Evolutionary conservation across 2,113 vertebrate species (phyloP).

Genomic region (Lipophrys pholis): DNA sequence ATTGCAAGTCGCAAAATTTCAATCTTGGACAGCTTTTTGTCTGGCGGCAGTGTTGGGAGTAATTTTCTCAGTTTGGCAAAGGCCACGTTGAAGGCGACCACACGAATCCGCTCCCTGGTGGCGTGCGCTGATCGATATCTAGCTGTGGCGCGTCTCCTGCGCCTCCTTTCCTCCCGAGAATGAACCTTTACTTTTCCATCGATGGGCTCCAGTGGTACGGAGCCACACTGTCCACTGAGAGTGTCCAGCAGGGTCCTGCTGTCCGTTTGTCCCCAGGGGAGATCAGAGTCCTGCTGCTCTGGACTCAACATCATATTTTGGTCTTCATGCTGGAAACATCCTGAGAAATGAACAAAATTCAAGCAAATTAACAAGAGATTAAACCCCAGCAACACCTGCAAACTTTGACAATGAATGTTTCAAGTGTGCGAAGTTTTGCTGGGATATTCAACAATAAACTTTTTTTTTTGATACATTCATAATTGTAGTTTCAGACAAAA

Average conservation of each 20-base stretch:
- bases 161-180: slow-evolving; percentile 87
- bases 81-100: slow-evolving; percentile 85
- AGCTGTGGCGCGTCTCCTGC: slow-evolving; percentile 75
- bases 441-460: too few relatives aligned
- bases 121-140: slow-evolving; percentile 80
- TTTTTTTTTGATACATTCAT: too few relatives aligned
- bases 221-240: slow-evolving; percentile 76
- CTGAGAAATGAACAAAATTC: neutral
- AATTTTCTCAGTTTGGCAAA: slow-evolving; percentile 84
- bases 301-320: slow-evolving; percentile 88
- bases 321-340: neutral
- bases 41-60: slow-evolving; percentile 85
- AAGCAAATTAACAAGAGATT: too few relatives aligned
- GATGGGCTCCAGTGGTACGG: slow-evolving; percentile 76
- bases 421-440: too few relatives aligned
- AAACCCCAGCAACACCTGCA: too few relatives aligned
- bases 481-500: too few relatives aligned
- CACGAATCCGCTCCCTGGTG: slow-evolving; percentile 81
- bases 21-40: slow-evolving; percentile 87
- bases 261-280: slow-evolving; percentile 85
- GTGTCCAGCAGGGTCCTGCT: slow-evolving; percentile 84
- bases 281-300: slow-evolving; percentile 86
- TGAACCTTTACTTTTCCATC: slow-evolving; percentile 59
- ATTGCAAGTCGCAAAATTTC: slow-evolving; percentile 86
- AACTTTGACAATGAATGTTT: too few relatives aligned